Evolutionary conservation across 2,888 invertebrate genomes (phyloP).

Genomic region (Agriotes lineatus): DNA sequence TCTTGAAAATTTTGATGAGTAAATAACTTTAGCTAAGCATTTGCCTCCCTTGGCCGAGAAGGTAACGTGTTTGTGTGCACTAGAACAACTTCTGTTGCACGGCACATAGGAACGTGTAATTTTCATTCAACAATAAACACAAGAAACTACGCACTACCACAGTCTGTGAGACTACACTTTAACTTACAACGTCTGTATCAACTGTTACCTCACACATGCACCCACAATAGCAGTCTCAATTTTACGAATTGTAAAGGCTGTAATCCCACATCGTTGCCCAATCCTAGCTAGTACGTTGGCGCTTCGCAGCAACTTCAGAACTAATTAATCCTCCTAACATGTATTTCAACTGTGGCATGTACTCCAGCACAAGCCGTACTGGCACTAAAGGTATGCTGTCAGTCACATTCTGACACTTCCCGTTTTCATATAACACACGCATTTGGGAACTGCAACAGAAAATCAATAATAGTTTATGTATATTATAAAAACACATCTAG

Average conservation of each 20-base stretch:
- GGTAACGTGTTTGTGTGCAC: conserved; percentile 40
- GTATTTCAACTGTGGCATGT: conserved; percentile 89
- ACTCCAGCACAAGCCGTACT: conserved; percentile 85
- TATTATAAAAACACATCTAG: too few species aligned
- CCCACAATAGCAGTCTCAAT: background rate
- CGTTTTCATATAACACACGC: conserved; percentile 80
- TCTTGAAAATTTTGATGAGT: conserved; percentile 13
- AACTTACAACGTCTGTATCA: conserved; percentile 1
- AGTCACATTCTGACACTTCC: conserved; percentile 78
- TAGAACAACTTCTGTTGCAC: conserved; percentile 28
- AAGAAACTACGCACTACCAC: conserved; percentile 25
- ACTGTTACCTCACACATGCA: conserved; percentile 18
- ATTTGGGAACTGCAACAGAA: conserved; percentile 69
- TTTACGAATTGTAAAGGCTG: conserved; percentile 30
- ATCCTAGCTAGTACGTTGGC: conserved; percentile 74
- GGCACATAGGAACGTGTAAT: conserved; percentile 43
- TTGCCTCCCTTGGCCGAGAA: conserved; percentile 33
- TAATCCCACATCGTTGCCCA: conserved; percentile 65
- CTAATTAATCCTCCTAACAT: conserved; percentile 74
- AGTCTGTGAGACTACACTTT: conserved; percentile 32
- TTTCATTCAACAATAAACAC: conserved; percentile 21
- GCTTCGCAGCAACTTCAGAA: conserved; percentile 66
- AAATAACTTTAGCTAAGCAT: conserved; percentile 26
- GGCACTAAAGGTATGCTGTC: conserved; percentile 84
- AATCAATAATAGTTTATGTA: too few species aligned